phyloP scores from a whole-genome alignment of 2,113 vertebrate species.

The Strix uralensis region DNA sequence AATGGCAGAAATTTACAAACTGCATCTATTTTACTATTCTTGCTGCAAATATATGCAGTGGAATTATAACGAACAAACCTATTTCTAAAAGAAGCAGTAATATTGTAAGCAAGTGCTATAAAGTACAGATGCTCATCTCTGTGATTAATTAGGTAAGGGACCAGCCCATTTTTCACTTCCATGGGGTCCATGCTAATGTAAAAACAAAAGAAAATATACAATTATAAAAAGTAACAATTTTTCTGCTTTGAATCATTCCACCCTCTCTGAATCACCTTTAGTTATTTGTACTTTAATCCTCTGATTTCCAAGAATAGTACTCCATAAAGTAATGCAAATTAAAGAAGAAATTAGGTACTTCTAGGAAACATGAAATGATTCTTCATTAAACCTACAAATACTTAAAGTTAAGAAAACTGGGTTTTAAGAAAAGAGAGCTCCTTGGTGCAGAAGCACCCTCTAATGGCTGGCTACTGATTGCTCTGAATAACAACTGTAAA shows the following conservation, averaged over 20 bases:
- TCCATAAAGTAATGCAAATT: not conserved
- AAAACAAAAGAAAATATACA: not conserved
- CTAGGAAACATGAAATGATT: not conserved
- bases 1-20: not conserved
- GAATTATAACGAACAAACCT: not conserved
- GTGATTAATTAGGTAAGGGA: not conserved
- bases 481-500: not conserved
- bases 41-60: not conserved
- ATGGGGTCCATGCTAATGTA: not conserved
- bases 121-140: not conserved
- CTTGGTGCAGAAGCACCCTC: conserved; percentile 58
- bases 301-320: not conserved
- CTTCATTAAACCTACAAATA: not conserved
- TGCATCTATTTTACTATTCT: not conserved
- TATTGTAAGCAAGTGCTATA: not conserved
- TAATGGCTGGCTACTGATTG: conserved; percentile 34
- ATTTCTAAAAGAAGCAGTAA: not conserved
- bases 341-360: conserved; percentile 3
- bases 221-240: not conserved
- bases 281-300: not conserved
- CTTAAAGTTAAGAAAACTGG: not conserved
- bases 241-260: not conserved
- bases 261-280: not conserved
- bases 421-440: not conserved
- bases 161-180: not conserved